These are phyloP conservation scores for Xerus rutilus DNA, from an alignment of 2,797 vertebrate species.

Conservation along the genomic window DNA sequence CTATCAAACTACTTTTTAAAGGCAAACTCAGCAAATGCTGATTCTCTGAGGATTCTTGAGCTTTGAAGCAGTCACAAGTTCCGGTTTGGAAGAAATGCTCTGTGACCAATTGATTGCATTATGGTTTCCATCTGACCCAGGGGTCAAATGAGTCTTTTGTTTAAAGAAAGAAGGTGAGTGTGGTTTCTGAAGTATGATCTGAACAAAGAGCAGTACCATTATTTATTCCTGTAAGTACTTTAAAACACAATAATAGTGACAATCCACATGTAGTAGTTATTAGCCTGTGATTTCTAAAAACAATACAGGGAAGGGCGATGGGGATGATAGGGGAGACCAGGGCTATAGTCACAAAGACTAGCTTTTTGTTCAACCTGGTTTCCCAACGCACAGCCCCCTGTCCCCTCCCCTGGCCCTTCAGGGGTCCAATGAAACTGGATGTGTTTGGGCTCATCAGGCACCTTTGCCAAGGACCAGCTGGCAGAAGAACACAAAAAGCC, in stretches of 20 bases:
- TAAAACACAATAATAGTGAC: conserved; percentile 4
- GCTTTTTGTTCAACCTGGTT: background rate
- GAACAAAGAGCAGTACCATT: background rate
- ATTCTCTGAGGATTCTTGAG: background rate
- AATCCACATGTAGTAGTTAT: background rate
- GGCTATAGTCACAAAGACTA: background rate
- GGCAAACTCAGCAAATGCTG: background rate
- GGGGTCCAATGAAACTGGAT: background rate
- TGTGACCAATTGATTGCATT: conserved; percentile 21
- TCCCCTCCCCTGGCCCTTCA: background rate
- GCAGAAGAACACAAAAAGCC: background rate
- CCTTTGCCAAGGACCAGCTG: background rate
- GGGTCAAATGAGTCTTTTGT: background rate
- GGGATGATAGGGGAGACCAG: background rate
- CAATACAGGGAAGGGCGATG: background rate
- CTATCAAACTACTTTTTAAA: background rate
- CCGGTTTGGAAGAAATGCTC: background rate
- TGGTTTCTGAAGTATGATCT: conserved; percentile 10
- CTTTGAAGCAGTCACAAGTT: background rate
- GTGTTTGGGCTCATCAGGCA: background rate
- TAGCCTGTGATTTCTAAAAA: background rate
- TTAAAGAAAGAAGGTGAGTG: background rate
- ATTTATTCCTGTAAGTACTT: background rate
- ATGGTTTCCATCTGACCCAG: conserved; percentile 46
- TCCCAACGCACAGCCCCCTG: background rate